Base-by-base conservation (phyloP, 2,797 vertebrate species). In the Pachyuromys duprasi region DNA sequence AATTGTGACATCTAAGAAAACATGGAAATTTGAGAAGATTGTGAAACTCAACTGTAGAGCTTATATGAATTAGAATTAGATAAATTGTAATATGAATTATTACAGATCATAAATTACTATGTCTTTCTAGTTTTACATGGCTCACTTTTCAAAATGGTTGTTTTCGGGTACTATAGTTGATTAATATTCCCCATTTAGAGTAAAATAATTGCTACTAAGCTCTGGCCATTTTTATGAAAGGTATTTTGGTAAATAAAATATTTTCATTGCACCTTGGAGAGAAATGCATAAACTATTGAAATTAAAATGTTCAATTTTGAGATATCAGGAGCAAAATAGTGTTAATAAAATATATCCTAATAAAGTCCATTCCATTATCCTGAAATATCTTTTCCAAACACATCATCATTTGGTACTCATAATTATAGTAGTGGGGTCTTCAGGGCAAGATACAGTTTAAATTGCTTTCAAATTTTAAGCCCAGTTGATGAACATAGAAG, bases 401-500 rank as follows among this genome's bases (percentile, higher is more conserved):
- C 69, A 94, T 79, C 28, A 39, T 74, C 74, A 88, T 60, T 95
- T 86, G 89, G 8, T 95, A 53, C 57, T 88, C 81, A 31, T 95
- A 96, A 96, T 94, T 96, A 93, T 75, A 14, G 53, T 78, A 72
- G 11, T 18, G 9, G 5, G 57, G 36, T 93, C 62, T 97, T 96
- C 42, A 92, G 93, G 90, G 88, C 87, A 97, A 95, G 86, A 70
- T 22, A 53, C 2, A 65, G 14, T 95, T 94, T 96, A 96, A 96
- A 93, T 92, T 94, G 80, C 67, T 90, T 95, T 95, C 63, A 89
- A 87, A 89, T 95, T 96, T 92, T 93, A 94, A 83, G 24, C 22
- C 18, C 28, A 95, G 90, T 95, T 97, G 95, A 96, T 97, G 84
- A 96, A 92, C 67, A 94, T 17, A 75, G 49, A 95, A 94, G 17